phyloP scores from a whole-genome alignment of 2,797 vertebrate genomes.

The Eupleurogrammus muticus region DNA sequence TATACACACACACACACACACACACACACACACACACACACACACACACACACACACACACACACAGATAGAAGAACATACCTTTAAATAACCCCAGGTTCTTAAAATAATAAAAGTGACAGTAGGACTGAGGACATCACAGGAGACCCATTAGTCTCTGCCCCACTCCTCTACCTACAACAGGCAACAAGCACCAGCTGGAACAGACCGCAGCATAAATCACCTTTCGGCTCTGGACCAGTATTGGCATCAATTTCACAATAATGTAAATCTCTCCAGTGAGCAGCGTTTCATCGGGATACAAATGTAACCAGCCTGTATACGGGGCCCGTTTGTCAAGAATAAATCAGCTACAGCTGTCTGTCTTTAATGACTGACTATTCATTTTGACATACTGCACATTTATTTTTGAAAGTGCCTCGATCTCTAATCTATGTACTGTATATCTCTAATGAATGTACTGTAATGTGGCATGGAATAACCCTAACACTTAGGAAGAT shows the following conservation, averaged over 20 bases:
- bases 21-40: too few species aligned
- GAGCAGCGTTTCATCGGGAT: not conserved
- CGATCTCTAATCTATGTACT: not conserved
- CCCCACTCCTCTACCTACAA: conserved; percentile 38
- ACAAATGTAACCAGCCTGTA: not conserved
- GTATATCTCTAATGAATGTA: too few species aligned
- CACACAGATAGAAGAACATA: too few species aligned
- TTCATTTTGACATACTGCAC: not conserved
- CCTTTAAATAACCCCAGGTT: too few species aligned
- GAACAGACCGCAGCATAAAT: conserved; percentile 18
- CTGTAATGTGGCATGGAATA: not conserved
- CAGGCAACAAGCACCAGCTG: conserved; percentile 18
- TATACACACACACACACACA: too few species aligned
- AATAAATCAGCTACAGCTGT: not conserved
- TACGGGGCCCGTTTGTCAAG: not conserved
- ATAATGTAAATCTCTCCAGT: not conserved
- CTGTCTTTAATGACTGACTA: not conserved
- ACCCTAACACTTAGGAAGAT: conserved; percentile 1
- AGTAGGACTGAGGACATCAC: conserved; percentile 54
- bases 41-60: too few species aligned
- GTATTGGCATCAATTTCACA: not conserved
- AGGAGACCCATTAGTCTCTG: conserved; percentile 51
- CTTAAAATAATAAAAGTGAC: conserved; percentile 22
- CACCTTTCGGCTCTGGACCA: not conserved
- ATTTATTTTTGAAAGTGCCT: not conserved